A percentile compares a stretch with the other conserved stretches of the same genome.
Conservation (phyloP, 2,113 vertebrate species). For the Alligator sinensis region DNA sequence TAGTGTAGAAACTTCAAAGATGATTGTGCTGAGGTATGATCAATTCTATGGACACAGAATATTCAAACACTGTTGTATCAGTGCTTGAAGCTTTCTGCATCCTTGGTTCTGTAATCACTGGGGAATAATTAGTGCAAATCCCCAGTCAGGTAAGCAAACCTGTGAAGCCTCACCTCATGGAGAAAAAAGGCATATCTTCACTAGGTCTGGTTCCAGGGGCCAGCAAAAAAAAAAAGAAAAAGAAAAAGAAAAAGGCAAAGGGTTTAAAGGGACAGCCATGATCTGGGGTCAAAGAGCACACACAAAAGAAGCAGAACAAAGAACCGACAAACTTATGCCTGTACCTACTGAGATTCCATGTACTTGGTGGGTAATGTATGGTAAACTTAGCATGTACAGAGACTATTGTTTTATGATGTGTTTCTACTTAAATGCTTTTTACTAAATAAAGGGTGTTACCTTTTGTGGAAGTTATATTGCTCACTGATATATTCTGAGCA, state of each 20-base stretch:
- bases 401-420: background rate
- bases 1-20: slow-evolving; percentile 51
- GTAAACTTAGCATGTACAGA: background rate
- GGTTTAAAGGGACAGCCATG: slow-evolving; percentile 19
- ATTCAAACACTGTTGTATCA: background rate
- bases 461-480: background rate
- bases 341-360: background rate
- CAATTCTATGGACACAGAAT: background rate
- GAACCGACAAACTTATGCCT: background rate
- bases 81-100: background rate
- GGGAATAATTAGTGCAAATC: slow-evolving; percentile 4
- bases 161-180: slow-evolving; percentile 22
- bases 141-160: background rate
- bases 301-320: background rate
- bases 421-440: background rate
- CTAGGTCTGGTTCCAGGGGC: slow-evolving; percentile 27
- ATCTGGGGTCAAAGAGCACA: background rate
- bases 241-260: background rate
- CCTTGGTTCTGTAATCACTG: background rate
- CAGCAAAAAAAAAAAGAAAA: background rate
- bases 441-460: background rate
- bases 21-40: slow-evolving; percentile 28
- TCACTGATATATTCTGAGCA: background rate
- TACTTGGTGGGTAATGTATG: background rate
- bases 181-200: background rate